These are phyloP conservation scores for Synanthedon tipuliformis DNA, from an alignment of 2,888 invertebrate genomes.

Conservation along the genomic window DNA sequence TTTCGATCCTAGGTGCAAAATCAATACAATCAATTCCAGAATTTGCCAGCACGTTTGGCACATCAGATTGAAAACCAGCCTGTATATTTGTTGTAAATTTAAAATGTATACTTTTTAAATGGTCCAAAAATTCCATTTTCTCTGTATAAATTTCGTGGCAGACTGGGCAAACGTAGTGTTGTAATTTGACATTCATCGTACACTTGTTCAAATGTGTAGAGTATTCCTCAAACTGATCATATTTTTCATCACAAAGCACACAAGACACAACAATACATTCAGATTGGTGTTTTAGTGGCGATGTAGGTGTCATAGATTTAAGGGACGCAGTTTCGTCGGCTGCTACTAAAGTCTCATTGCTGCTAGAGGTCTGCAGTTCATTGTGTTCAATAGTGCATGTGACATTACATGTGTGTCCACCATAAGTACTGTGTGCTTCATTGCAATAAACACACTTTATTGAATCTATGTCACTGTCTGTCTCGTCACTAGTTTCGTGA, in stretches of 20 bases:
- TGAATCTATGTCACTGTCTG: conserved; percentile 61
- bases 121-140: conserved; percentile 45
- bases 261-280: conserved; percentile 32
- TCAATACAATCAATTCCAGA: conserved; percentile 51
- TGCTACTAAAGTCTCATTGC: conserved; percentile 58
- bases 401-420: conserved; percentile 49
- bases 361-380: conserved; percentile 43
- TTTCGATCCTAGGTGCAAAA: conserved; percentile 45
- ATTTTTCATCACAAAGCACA: conserved; percentile 55
- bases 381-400: conserved; percentile 57
- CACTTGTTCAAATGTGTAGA: conserved; percentile 53
- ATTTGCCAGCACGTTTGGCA: conserved; percentile 15
- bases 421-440: conserved; percentile 45
- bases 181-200: conserved; percentile 58
- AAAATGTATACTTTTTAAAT: conserved; percentile 44
- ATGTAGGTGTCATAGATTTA: conserved; percentile 16
- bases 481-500: conserved; percentile 54
- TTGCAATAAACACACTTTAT: conserved; percentile 58
- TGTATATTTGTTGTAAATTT: conserved; percentile 11
- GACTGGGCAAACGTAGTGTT: conserved; percentile 55
- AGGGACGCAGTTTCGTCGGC: conserved; percentile 30
- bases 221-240: conserved; percentile 49
- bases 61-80: too few relatives aligned
- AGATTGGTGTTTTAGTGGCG: conserved; percentile 16
- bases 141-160: conserved; percentile 58